Base-by-base conservation (phyloP, 2,797 vertebrate species). In the Pangasius sanitwongsei region DNA sequence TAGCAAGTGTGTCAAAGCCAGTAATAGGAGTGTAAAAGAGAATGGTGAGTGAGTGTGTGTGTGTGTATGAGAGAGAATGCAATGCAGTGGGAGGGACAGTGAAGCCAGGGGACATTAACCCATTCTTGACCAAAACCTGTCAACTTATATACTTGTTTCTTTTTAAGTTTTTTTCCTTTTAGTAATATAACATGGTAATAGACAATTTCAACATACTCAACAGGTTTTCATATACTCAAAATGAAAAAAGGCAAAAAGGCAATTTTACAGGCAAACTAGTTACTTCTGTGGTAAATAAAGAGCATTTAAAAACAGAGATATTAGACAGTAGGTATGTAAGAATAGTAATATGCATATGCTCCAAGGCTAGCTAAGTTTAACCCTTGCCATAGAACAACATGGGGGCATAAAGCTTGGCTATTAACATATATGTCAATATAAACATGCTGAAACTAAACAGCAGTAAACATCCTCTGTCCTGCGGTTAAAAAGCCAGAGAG, bases 401-500 rank as follows among this genome's bases (percentile, higher is more conserved):
- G 94, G 91, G 94, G 93, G 92, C 90, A 55, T 4, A 90, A 91
- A 86, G 55, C 48, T 15, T 20, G 81, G 93, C 95, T 96, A 96
- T 96, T 96, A 92, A 92, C n/a, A 82, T 63, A 86, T 89, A 91
- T 89, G 95, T 95, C 93, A 93, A 91, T 75, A 91, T 93, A 95
- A 96, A 96, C 91, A 93, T 93, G 94, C 95, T 94, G 93, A 86
- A 95, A 96, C 95, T 96, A 96, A 95, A 94, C 93, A 0, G 89
- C 88, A 91, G 59, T 63, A 57, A 55, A 31, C 85, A 57, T 85
- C 92, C 44, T 44, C 69, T 41, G 44, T 31, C 28, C 20, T 28
- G 75, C 69, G 57, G 48, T 83, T 89, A 88, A 69, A 87, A 83
- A 50, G 3, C n/a, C 12, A 50, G 16, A 59, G 74, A 37, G 6